phyloP scores from a whole-genome alignment of 2,888 invertebrate species.

The Xanthorhoe designata region DNA sequence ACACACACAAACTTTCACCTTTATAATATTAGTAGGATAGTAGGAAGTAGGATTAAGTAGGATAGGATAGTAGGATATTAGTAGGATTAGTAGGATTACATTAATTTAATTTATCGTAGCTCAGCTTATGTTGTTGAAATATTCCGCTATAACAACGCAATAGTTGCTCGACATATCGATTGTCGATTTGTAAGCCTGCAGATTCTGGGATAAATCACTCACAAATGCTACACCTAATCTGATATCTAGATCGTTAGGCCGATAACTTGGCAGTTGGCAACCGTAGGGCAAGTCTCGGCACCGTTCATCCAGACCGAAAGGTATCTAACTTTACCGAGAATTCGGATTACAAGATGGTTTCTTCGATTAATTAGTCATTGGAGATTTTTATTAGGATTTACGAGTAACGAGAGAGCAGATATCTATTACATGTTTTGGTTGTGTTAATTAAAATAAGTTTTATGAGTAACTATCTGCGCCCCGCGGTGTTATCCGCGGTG shows the following conservation, averaged over 20 bases:
- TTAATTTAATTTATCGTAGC: too few relatives aligned
- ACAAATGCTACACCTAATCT: slow-evolving; percentile 2
- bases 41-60: too few relatives aligned
- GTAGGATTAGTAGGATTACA: too few relatives aligned
- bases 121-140: too few relatives aligned
- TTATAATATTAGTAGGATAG: too few relatives aligned
- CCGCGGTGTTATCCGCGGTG: too few relatives aligned
- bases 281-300: slow-evolving; percentile 10
- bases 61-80: too few relatives aligned
- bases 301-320: slow-evolving; percentile 12
- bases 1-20: too few relatives aligned
- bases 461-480: neutral
- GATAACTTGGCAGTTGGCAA: slow-evolving; percentile 6
- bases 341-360: slow-evolving; percentile 5
- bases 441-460: neutral
- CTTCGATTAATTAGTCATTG: slow-evolving; percentile 13
- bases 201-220: neutral
- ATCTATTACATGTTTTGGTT: neutral
- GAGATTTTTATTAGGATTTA: slow-evolving; percentile 1
- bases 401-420: neutral
- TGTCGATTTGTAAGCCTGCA: too few relatives aligned
- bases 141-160: too few relatives aligned
- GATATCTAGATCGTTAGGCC: slow-evolving; percentile 1
- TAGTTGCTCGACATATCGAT: too few relatives aligned
- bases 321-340: slow-evolving; percentile 8